Conservation (phyloP, 1,140 invertebrate species). For the Eciton burchellii region DNA sequence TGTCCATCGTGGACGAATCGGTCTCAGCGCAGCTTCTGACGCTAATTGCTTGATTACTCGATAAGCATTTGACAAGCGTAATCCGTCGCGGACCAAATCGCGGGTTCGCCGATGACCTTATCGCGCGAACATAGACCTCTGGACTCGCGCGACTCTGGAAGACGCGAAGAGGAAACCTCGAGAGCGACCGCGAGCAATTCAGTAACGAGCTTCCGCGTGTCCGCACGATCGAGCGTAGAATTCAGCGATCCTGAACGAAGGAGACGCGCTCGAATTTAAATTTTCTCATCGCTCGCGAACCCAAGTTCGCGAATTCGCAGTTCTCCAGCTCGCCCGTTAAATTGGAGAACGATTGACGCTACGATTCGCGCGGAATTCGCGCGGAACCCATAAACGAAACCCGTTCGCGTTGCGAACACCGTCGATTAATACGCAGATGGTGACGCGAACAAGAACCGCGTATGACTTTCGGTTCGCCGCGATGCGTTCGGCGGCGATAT, state of each 20-base stretch:
- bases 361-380: neutral
- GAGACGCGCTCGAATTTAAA: neutral
- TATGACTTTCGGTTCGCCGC: neutral
- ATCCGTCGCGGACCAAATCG: constrained; percentile 56
- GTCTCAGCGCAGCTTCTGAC: constrained; percentile 48
- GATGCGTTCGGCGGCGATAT: neutral
- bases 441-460: no score
- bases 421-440: no score
- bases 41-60: no score
- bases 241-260: neutral
- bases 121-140: neutral
- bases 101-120: constrained; percentile 61
- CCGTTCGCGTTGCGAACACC: no score
- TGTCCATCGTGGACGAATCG: constrained; percentile 57
- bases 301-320: neutral
- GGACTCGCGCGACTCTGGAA: no score
- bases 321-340: neutral
- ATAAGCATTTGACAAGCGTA: constrained; percentile 66
- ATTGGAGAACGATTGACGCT: neutral
- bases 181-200: no score
- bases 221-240: no score
- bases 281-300: no score
- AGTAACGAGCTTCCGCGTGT: no score
- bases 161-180: no score
- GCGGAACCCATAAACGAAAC: no score